A percentile compares a stretch with the other conserved stretches of the same genome.
Evolutionary conservation across 2,888 invertebrate genomes (phyloP).

Genomic region (Trilocha varians): DNA sequence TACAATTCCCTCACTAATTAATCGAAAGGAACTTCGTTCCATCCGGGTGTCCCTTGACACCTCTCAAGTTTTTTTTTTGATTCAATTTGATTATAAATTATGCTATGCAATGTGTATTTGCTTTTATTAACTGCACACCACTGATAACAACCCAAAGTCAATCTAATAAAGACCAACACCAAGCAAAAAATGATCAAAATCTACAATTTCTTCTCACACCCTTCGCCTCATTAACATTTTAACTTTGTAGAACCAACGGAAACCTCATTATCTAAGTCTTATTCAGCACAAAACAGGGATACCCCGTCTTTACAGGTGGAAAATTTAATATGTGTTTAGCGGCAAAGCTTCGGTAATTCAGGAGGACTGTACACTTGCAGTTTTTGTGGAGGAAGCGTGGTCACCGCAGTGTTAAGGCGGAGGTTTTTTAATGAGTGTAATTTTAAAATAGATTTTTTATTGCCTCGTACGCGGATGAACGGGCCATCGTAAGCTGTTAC

Average conservation of each 20-base stretch:
- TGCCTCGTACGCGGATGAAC: too few relatives aligned
- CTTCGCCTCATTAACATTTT: background rate
- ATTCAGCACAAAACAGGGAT: conserved; percentile 1
- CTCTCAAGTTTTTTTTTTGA: too few relatives aligned
- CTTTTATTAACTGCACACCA: too few relatives aligned
- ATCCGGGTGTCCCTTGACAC: too few relatives aligned
- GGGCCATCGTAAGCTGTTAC: too few relatives aligned
- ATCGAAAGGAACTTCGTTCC: too few relatives aligned
- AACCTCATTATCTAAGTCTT: background rate
- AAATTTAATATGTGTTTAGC: conserved; percentile 36
- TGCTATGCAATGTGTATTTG: too few relatives aligned
- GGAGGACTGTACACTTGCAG: conserved; percentile 35
- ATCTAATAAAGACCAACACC: too few relatives aligned
- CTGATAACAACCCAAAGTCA: too few relatives aligned
- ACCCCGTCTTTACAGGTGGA: conserved; percentile 15
- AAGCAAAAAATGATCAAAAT: too few relatives aligned
- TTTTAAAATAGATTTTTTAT: background rate
- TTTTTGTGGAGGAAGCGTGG: conserved; percentile 60
- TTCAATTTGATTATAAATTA: too few relatives aligned
- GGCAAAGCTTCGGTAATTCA: conserved; percentile 58
- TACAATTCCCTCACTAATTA: too few relatives aligned
- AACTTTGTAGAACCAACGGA: background rate
- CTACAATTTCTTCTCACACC: background rate
- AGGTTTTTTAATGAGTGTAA: conserved; percentile 4
- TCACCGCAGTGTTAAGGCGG: conserved; percentile 64